A percentile compares a stretch with the other conserved stretches of the same genome.
Conservation (phyloP, 2,888 invertebrate genomes). For the Standfussiana lucernea region DNA sequence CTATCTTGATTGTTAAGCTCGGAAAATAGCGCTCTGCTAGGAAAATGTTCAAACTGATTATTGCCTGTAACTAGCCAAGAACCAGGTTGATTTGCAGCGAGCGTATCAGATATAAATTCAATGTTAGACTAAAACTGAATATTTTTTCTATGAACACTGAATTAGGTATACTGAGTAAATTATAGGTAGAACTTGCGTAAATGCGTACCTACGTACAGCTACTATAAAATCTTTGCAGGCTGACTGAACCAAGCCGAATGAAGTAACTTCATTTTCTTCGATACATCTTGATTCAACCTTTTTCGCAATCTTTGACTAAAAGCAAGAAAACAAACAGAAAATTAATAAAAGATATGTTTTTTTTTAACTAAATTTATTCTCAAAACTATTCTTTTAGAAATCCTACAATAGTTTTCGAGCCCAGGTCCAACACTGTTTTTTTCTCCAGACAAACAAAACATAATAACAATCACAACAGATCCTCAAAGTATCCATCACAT, state of each 20-base stretch:
- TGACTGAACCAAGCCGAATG: not conserved
- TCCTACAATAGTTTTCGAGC: constrained; percentile 79
- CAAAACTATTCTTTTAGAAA: constrained; percentile 85
- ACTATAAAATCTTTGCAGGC: not conserved
- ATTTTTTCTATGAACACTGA: constrained; percentile 1
- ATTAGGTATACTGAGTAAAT: not conserved
- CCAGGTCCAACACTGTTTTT: constrained; percentile 84
- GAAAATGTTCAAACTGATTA: constrained; percentile 5
- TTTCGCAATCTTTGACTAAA: not conserved
- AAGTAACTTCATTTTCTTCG: not conserved
- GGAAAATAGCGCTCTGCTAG: not conserved
- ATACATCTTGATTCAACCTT: not conserved
- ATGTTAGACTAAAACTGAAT: not conserved
- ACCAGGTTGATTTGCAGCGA: constrained; percentile 1
- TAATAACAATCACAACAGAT: constrained; percentile 65
- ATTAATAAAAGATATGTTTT: constrained; percentile 43
- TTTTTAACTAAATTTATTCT: constrained; percentile 86
- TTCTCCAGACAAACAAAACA: constrained; percentile 66
- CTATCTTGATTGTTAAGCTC: not conserved
- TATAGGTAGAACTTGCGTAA: not conserved
- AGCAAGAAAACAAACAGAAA: not conserved
- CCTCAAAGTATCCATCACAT: constrained; percentile 60
- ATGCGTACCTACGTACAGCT: not conserved
- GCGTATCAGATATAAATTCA: constrained; percentile 7
- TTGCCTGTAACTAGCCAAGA: not conserved